Evolutionary conservation across 2,888 invertebrate genomes (phyloP), one percentile per base, ranked within the genome.

Genomic region (Serrognathus titanus): DNA sequence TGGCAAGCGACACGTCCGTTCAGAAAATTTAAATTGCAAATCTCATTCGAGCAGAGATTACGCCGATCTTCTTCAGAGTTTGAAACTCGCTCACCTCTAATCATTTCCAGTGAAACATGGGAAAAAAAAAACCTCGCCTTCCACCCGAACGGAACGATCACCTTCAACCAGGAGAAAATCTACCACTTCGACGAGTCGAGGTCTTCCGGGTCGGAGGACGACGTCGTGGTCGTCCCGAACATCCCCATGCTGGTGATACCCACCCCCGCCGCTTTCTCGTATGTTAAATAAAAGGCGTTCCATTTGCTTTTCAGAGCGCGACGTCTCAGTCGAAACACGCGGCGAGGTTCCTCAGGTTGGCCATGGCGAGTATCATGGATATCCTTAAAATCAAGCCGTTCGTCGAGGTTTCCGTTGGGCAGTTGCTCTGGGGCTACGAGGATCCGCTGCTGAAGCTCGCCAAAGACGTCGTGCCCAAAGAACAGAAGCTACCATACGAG

Each of bases 301-400:
- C 31, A 9, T 11, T 38, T 2, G 6, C 24, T 46, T 77, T 74
- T 1, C 78, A 88, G 86, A 90, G 90, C 68, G 91, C 92, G 1
- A 90, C 91, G 1, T 90, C 90, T 0, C 93, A 94, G 71, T 92
- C 93, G 47, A 92, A 92, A 72, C 90, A 92, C 77, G 92, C 93
- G 0, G 92, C 93, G 0, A 81, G 87, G 51, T 92, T 94, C 76
- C 82, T 94, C 39, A 83, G 93, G 6, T 80, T 93, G 16, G 93
- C 94, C 20, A 92, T 94, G 89, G 92, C 93, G 0, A 92, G 92
- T 64, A 92, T 94, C 69, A 90, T 94, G 90, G 94, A 94, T 73
- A 94, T 94, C 64, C 78, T 94, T 62, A 93, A 94, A 78, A 91
- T 94, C 67, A 92, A 92, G 69, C 94, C 94, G 0, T 94, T 94